Base-by-base conservation (phyloP, 2,113 vertebrate genomes). In the Hiodon alosoides region DNA sequence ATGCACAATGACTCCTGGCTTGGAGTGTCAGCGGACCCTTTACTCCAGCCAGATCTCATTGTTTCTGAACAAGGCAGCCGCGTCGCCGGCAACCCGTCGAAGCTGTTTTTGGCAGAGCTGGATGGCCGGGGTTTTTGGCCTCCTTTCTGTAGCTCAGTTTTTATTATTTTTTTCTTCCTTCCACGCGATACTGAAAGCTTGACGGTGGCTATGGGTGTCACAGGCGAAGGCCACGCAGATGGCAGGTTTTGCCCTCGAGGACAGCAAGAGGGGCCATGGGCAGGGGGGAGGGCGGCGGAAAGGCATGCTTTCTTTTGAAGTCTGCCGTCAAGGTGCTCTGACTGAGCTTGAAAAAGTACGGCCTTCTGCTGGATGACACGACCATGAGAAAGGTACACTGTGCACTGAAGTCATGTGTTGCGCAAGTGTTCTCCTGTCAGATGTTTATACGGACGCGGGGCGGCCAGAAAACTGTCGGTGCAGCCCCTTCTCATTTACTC, bases 401-500 rank as follows among this genome's bases (percentile, higher is more conserved):
- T 69, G 79, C 73, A 80, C 80, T 31, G 76, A 81, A 84, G 83
- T 77, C 81, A 82, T 87, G 83, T 81, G 84, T 87, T 88, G 85
- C 77, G 72, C 82, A 86, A 89, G 78, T 78, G 72, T 80, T 76
- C 78, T 84, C 71, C 79, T 84, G 83, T 78, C 81, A 79, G 81
- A 76, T 83, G 78, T 79, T 82, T 88, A 83, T 79, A 85, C 84
- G 86, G 85, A 87, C 80, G 82, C 81, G 80, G 65, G 5, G 79
- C 11, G 7, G 71, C 71, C 71, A 73, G 11, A 50, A 46, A 47
- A 3, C 50, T 17, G 5, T 16, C 71, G n/a, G 48, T 16, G 8
- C 51, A 31, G 59, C 11, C 3, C 54, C 9, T 6, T 53, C 71
- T 31, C 31, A 54, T 62, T 54, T 65, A 64, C 61, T 65, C 16